A percentile compares a stretch with the other conserved stretches of the same genome.
Evolutionary conservation across 2,888 invertebrate species (phyloP).

Genomic region (Leptinotarsa tumamoca): DNA sequence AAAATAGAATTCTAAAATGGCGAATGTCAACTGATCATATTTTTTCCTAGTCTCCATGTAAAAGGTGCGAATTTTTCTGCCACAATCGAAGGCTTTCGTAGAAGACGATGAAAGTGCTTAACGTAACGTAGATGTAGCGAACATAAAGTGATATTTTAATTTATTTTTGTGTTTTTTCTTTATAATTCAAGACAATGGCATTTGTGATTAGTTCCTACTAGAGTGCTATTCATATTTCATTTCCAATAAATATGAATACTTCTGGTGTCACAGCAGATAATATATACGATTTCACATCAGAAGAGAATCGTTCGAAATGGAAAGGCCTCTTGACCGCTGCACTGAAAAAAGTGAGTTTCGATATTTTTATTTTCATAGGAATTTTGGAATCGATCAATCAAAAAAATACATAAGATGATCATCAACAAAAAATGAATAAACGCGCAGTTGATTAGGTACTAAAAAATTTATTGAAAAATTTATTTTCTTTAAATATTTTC

Average conservation of each 20-base stretch:
- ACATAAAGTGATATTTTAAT: constrained; percentile 46
- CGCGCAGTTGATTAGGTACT: no score
- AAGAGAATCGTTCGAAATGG: constrained; percentile 93
- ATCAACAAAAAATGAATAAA: background rate
- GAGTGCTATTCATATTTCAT: constrained; percentile 46
- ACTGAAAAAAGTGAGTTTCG: constrained; percentile 80
- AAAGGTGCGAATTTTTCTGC: constrained; percentile 49
- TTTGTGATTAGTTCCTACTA: constrained; percentile 47
- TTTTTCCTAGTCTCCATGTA: constrained; percentile 52
- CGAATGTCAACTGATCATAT: constrained; percentile 58
- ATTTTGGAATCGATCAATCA: constrained; percentile 27
- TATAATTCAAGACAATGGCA: constrained; percentile 51
- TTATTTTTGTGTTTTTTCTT: constrained; percentile 51
- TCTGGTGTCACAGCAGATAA: constrained; percentile 67
- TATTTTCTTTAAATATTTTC: background rate
- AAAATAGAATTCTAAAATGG: constrained; percentile 53
- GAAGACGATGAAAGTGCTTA: constrained; percentile 54
- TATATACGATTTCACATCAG: constrained; percentile 87
- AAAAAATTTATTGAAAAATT: background rate
- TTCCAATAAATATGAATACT: constrained; percentile 64
- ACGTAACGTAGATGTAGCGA: constrained; percentile 57
- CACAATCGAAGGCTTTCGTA: constrained; percentile 42
- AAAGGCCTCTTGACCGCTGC: constrained; percentile 89
- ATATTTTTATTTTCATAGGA: constrained; percentile 5
- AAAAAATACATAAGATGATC: constrained; percentile 22